phyloP scores from a whole-genome alignment of 2,888 invertebrate species.

The Pterostichus madidus region DNA sequence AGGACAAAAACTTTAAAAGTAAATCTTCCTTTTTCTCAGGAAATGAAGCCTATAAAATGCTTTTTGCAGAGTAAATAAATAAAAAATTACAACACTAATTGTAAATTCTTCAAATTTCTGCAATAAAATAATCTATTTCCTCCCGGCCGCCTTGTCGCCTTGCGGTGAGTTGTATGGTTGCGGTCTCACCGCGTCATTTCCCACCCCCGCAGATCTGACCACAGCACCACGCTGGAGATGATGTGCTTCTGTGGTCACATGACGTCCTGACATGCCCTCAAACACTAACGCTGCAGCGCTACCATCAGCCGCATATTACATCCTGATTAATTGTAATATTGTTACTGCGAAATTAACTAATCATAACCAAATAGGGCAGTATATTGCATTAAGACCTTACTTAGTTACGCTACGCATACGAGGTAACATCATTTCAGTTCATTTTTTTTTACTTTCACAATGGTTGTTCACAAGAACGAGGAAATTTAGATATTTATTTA shows the following conservation, averaged over 20 bases:
- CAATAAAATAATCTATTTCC: too few relatives aligned
- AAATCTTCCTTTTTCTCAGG: too few relatives aligned
- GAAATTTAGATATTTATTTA: too few relatives aligned
- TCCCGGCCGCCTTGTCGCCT: too few relatives aligned
- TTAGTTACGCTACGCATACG: background rate
- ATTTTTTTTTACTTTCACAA: too few relatives aligned
- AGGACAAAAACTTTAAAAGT: too few relatives aligned
- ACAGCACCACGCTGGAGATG: conserved; percentile 32
- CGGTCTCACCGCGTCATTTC: conserved; percentile 6
- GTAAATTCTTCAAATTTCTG: too few relatives aligned
- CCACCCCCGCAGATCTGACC: background rate
- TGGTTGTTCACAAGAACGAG: too few relatives aligned
- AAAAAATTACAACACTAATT: too few relatives aligned
- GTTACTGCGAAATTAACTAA: conserved; percentile 41
- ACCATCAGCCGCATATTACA: conserved; percentile 24
- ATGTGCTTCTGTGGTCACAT: conserved; percentile 39
- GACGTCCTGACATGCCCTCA: conserved; percentile 35
- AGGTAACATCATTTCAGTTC: background rate
- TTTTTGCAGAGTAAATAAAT: too few relatives aligned
- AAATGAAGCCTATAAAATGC: too few relatives aligned
- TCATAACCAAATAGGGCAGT: conserved; percentile 30
- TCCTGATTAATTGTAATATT: conserved; percentile 51
- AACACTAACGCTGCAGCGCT: background rate
- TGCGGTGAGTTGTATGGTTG: background rate
- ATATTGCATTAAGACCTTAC: conserved; percentile 15